Conservation (phyloP, 2,888 invertebrate genomes). For the Macrostomum cliftonense region DNA sequence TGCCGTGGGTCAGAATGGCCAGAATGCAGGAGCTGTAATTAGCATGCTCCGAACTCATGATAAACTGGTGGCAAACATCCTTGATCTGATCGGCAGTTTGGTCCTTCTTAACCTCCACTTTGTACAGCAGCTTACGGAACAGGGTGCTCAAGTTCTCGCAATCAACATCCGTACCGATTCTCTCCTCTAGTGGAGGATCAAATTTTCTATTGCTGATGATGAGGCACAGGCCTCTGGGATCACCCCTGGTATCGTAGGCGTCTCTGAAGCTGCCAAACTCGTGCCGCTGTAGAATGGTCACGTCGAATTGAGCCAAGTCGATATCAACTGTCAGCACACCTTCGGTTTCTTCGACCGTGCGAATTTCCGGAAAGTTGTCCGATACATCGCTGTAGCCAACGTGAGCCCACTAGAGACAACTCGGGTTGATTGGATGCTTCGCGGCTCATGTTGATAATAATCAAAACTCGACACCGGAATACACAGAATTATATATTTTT, state of each 20-base stretch:
- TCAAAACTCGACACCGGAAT: no score
- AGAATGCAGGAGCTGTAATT: slow-evolving; percentile 16
- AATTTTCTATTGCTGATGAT: slow-evolving; percentile 19
- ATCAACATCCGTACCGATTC: slow-evolving; percentile 17
- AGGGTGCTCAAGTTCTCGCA: slow-evolving; percentile 13
- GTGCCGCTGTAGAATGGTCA: no score
- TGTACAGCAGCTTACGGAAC: slow-evolving; percentile 15
- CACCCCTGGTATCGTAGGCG: neutral
- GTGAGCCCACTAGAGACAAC: no score
- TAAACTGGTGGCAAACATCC: slow-evolving; percentile 12
- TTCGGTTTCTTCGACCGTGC: no score
- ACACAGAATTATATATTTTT: no score
- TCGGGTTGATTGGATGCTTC: no score
- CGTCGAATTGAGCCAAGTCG: no score
- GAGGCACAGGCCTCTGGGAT: slow-evolving; percentile 16
- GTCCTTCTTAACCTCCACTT: slow-evolving; percentile 14
- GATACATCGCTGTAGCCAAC: no score
- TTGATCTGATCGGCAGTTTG: slow-evolving; percentile 17
- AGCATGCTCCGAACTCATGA: slow-evolving; percentile 9
- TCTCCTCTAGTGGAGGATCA: slow-evolving; percentile 6
- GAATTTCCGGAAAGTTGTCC: no score
- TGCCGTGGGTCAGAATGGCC: slow-evolving; percentile 16
- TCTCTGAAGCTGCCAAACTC: no score
- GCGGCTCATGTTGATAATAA: no score
- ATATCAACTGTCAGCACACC: no score